phyloP scores from a whole-genome alignment of 1,140 invertebrate genomes.

The Kradibia gibbosae region DNA sequence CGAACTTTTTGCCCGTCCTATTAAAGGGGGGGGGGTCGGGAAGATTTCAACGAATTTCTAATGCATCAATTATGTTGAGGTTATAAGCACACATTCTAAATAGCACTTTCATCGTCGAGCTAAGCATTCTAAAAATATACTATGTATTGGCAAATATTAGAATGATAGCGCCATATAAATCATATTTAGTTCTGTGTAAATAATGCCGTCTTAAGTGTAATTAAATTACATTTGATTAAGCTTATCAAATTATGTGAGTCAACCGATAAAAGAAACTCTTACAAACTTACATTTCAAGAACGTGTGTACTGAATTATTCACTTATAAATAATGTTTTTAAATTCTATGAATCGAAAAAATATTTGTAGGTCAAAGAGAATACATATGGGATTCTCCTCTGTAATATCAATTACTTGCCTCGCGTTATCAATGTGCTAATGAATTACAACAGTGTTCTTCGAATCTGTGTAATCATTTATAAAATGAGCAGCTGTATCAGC shows the following conservation, averaged over 20 bases:
- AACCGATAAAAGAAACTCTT: background rate
- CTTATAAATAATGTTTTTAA: background rate
- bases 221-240: background rate
- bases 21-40: no score
- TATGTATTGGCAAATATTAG: no score
- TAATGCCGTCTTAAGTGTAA: background rate
- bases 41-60: no score
- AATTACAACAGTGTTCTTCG: slow-evolving; percentile 1
- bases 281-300: slow-evolving; percentile 12
- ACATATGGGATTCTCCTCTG: background rate
- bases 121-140: no score
- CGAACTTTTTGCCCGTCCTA: no score
- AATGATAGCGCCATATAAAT: background rate
- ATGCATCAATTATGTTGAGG: no score
- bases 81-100: no score
- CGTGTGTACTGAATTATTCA: background rate
- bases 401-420: background rate
- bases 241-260: background rate
- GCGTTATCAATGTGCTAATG: background rate
- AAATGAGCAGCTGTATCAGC: background rate
- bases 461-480: background rate
- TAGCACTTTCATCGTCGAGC: no score
- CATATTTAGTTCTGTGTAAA: background rate
- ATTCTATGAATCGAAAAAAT: background rate
- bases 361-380: slow-evolving; percentile 1